Conservation (phyloP, 1,140 invertebrate species). For the Dendrolimus punctatus region DNA sequence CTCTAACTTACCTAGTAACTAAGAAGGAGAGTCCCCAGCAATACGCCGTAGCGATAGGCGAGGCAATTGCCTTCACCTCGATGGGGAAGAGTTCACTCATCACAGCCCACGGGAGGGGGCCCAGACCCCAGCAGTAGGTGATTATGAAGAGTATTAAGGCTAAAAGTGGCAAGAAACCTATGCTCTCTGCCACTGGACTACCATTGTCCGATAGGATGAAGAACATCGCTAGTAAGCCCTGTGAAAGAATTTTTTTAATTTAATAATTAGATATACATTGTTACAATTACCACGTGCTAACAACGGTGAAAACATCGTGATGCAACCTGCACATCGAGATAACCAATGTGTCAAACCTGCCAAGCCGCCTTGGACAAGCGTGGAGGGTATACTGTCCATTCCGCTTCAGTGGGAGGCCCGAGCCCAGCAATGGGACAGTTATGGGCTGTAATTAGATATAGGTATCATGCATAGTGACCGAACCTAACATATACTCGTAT, state of each 20-base stretch:
- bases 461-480: too few relatives aligned
- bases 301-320: too few relatives aligned
- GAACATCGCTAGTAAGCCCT: constrained; percentile 75
- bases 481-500: too few relatives aligned
- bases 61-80: constrained; percentile 82
- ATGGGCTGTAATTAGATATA: too few relatives aligned
- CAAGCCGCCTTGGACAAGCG: too few relatives aligned
- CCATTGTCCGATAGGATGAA: constrained; percentile 73
- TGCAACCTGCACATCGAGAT: too few relatives aligned
- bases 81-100: constrained; percentile 88
- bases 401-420: too few relatives aligned
- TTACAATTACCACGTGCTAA: too few relatives aligned
- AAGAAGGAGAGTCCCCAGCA: constrained; percentile 88
- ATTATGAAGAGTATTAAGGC: constrained; percentile 79
- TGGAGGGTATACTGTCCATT: too few relatives aligned
- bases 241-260: constrained; percentile 23
- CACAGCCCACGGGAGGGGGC: constrained; percentile 89
- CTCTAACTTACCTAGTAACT: constrained; percentile 75
- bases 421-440: too few relatives aligned
- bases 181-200: constrained; percentile 55
- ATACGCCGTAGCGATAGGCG: constrained; percentile 81
- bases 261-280: too few relatives aligned
- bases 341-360: too few relatives aligned
- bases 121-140: constrained; percentile 81
- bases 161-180: constrained; percentile 77